These are phyloP conservation scores for Xanthostigma xanthostigma DNA, from an alignment of 2,888 invertebrate species.

Conservation along the genomic window DNA sequence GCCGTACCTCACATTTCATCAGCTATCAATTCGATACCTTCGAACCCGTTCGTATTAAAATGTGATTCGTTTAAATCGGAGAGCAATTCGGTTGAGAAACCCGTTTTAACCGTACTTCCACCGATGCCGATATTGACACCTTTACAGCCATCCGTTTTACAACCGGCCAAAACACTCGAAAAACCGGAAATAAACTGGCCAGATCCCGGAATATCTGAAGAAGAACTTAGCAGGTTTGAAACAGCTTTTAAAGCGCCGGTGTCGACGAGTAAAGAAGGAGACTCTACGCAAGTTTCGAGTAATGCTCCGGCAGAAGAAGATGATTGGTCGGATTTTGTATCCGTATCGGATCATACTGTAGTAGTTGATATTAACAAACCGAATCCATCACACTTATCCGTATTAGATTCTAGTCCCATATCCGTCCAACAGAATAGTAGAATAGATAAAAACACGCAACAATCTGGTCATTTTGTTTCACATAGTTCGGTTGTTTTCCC, in stretches of 20 bases:
- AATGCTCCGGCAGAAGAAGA: constrained; percentile 30
- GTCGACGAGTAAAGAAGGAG: neutral
- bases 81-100: neutral
- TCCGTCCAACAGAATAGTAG: too few species aligned
- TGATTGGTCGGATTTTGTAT: constrained; percentile 47
- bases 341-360: constrained; percentile 19
- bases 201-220: constrained; percentile 35
- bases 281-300: neutral
- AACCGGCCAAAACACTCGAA: constrained; percentile 20
- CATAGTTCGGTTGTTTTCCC: too few species aligned
- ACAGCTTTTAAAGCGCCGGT: neutral
- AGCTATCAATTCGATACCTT: constrained; percentile 12
- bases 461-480: too few species aligned
- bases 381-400: too few species aligned
- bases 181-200: constrained; percentile 44
- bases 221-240: constrained; percentile 25
- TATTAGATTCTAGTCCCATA: too few species aligned
- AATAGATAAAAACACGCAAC: too few species aligned
- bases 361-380: too few species aligned
- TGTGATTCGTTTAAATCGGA: constrained; percentile 4
- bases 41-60: constrained; percentile 4
- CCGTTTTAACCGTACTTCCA: neutral
- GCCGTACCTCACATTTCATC: constrained; percentile 9
- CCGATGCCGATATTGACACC: constrained; percentile 7
- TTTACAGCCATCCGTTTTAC: constrained; percentile 17